Percentiles rank a stretch among this genome's conserved stretches.
phyloP scores from a whole-genome alignment of 2,797 vertebrate genomes.

The Falco peregrinus region DNA sequence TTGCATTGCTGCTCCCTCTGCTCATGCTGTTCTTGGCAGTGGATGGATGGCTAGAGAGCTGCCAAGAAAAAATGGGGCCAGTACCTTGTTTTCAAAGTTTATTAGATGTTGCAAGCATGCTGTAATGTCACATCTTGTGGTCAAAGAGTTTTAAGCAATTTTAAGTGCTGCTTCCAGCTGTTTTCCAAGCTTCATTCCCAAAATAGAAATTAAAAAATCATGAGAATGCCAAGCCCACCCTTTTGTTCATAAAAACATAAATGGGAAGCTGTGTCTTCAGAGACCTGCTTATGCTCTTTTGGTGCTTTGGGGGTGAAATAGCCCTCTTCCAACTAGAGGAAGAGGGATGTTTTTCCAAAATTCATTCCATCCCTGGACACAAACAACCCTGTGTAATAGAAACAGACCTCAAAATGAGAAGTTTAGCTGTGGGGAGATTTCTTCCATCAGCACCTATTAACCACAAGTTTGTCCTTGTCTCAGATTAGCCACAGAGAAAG shows the following conservation, averaged over 20 bases:
- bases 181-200: background rate
- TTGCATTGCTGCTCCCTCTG: background rate
- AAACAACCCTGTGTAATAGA: background rate
- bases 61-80: background rate
- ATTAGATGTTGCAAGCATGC: background rate
- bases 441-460: background rate
- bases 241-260: background rate
- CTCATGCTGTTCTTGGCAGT: background rate
- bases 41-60: background rate
- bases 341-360: background rate
- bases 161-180: background rate
- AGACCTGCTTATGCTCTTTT: background rate
- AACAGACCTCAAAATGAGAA: background rate
- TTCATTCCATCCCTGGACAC: background rate
- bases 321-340: background rate
- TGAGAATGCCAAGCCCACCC: background rate
- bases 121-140: background rate
- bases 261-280: background rate
- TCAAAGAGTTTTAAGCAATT: background rate
- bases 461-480: background rate
- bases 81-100: background rate
- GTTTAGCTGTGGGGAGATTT: background rate
- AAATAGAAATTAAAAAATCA: background rate
- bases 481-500: too few relatives aligned
- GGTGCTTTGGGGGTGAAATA: background rate